Evolutionary conservation across 2,888 invertebrate species (phyloP), one percentile per base, ranked within the genome.

Genomic region (Xanthorhoe spadicearia): DNA sequence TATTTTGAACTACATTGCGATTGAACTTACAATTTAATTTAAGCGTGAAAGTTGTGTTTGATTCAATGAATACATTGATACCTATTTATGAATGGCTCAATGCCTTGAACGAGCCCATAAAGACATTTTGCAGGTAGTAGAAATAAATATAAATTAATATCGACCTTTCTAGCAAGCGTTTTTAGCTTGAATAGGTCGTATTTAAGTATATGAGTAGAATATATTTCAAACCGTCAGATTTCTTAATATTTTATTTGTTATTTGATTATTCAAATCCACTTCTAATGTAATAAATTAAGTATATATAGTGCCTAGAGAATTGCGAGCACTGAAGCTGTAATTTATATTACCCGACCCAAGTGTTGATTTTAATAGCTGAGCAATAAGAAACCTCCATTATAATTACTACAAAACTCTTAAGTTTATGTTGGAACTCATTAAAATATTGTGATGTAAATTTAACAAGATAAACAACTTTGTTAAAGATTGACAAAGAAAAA

Each of bases 401-500:
- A 52, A 43, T n/a, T 48, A 19, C 51, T 54, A 1, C 23, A 23
- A 23, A 23, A 4, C 23, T 23, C 23, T 23, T 23, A 59, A 64
- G 53, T 59, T 64, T 48, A 49, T 55, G 35, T 60, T 38, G 43
- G n/a, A 46, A 43, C 50, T 51, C 50, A 60, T 58, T 65, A 61
- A 50, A 61, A 43, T 55, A 48, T 64, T 53, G 35, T 17, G 35
- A 58, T 64, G 48, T 49, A 7, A 32, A 32, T 62, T 58, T 66
- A 66, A 62, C 60, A 59, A 59, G 46, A 69, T 61, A 61, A 71
- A 64, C 68, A 64, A 61, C 63, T 61, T 59, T 52, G 57, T 58
- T 56, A 52, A 66, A 64, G 68, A 71, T 71, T 67, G 73, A 73
- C 68, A 69, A 67, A 69, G 68, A 70, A 69, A 64, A 70, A 70